Percentiles rank a stretch among this genome's conserved stretches.
These are phyloP conservation scores for Lasioglossum oenotherae DNA, from an alignment of 2,888 invertebrate genomes.

Conservation along the genomic window DNA sequence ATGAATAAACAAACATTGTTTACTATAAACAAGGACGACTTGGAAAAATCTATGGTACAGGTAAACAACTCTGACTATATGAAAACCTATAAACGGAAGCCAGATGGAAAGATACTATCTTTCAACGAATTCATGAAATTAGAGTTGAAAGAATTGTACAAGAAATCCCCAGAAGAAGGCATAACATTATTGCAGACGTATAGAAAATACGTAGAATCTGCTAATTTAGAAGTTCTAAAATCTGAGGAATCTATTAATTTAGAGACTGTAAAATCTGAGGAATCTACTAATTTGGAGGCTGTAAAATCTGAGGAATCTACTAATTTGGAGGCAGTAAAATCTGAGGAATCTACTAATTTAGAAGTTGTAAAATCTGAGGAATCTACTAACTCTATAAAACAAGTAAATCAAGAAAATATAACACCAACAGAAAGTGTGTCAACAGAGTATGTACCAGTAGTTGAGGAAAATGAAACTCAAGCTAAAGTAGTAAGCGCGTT, in stretches of 20 bases:
- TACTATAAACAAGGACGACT: not conserved
- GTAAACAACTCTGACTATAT: constrained; percentile 22
- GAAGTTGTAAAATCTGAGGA: constrained; percentile 14
- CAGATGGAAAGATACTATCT: constrained; percentile 13
- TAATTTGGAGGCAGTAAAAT: constrained; percentile 12
- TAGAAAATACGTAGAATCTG: constrained; percentile 25
- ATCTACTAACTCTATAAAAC: not conserved
- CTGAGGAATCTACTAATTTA: constrained; percentile 1
- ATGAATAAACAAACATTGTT: constrained; percentile 82
- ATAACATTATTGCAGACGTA: constrained; percentile 22
- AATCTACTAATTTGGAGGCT: constrained; percentile 15
- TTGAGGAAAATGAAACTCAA: not conserved
- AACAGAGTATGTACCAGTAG: not conserved
- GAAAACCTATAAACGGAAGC: not conserved
- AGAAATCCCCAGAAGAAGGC: constrained; percentile 42
- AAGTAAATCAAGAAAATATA: not conserved
- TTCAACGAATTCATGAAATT: constrained; percentile 52
- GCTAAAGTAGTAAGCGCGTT: not conserved
- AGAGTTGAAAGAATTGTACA: constrained; percentile 19
- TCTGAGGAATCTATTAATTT: not conserved
- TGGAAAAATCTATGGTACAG: not conserved
- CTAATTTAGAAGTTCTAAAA: constrained; percentile 15
- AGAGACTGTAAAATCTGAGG: constrained; percentile 13
- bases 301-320: not conserved
- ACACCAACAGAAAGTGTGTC: not conserved